Conservation (phyloP, 2,888 invertebrate genomes). For the Ptychoptera contaminata region DNA sequence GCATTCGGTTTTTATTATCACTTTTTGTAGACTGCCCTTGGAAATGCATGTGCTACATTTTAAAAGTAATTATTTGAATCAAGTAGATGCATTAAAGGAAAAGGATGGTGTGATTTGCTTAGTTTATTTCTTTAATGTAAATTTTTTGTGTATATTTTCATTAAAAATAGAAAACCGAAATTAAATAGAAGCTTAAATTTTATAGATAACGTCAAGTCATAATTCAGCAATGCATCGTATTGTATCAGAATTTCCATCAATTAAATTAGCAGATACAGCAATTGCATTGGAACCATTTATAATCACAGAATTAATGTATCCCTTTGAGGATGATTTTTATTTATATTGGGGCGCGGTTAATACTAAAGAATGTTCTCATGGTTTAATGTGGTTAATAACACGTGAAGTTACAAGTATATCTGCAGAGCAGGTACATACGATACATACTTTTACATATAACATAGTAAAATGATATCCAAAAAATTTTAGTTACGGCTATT, state of each 20-base stretch:
- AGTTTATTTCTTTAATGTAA: conserved; percentile 43
- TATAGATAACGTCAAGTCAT: conserved; percentile 35
- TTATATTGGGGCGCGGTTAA: conserved; percentile 44
- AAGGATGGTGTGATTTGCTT: conserved; percentile 41
- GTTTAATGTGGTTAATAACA: conserved; percentile 45
- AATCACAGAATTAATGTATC: conserved; percentile 34
- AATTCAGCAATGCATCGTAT: conserved; percentile 27
- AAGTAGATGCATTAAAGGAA: conserved; percentile 41
- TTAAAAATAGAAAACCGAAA: background rate
- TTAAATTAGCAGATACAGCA: conserved; percentile 35
- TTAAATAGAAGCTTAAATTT: conserved; percentile 7
- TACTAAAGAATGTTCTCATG: conserved; percentile 31
- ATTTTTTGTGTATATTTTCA: conserved; percentile 2
- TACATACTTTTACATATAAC: conserved; percentile 1
- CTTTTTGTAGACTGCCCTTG: conserved; percentile 33
- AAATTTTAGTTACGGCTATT: conserved; percentile 36
- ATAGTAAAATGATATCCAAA: background rate
- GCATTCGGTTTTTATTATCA: background rate
- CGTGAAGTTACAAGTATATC: conserved; percentile 40
- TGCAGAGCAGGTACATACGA: conserved; percentile 35
- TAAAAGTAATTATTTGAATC: conserved; percentile 41
- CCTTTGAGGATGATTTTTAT: conserved; percentile 46
- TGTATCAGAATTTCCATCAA: conserved; percentile 33
- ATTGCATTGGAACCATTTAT: conserved; percentile 35
- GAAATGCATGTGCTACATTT: conserved; percentile 49